Percentiles rank a stretch among this genome's conserved stretches.
phyloP scores from a whole-genome alignment of 1,140 invertebrate genomes.

The Formica exsecta region DNA sequence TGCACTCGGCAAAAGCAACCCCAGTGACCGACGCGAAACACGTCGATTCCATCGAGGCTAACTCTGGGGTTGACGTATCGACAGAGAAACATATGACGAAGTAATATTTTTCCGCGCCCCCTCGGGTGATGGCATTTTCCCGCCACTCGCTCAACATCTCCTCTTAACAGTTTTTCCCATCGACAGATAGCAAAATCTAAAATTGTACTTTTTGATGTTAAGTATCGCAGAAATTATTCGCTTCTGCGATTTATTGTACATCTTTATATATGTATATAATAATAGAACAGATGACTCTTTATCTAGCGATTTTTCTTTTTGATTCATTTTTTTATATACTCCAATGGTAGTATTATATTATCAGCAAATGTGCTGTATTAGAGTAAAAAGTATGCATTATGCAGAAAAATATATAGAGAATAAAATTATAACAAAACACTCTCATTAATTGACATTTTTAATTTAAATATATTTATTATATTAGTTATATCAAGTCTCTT shows the following conservation, averaged over 20 bases:
- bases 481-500: not conserved
- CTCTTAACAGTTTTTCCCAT: constrained; percentile 61
- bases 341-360: not conserved
- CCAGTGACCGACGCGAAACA: constrained; percentile 65
- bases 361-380: not conserved
- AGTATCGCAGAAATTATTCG: constrained; percentile 27
- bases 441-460: constrained; percentile 21
- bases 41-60: constrained; percentile 67
- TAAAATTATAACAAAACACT: not conserved
- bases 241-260: not conserved
- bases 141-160: constrained; percentile 49
- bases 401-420: not conserved
- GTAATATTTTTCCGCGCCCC: constrained; percentile 72
- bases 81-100: constrained; percentile 76
- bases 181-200: constrained; percentile 57
- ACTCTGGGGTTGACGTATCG: constrained; percentile 74
- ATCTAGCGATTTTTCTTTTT: not conserved
- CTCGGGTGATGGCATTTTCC: constrained; percentile 64
- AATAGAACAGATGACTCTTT: not conserved
- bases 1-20: constrained; percentile 60
- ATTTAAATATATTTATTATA: not conserved
- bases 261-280: not conserved
- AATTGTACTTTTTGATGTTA: constrained; percentile 56
- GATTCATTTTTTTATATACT: not conserved
- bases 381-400: not conserved